These are phyloP conservation scores for Solenopsis fugax DNA, from an alignment of 1,140 invertebrate genomes.

Conservation along the genomic window DNA sequence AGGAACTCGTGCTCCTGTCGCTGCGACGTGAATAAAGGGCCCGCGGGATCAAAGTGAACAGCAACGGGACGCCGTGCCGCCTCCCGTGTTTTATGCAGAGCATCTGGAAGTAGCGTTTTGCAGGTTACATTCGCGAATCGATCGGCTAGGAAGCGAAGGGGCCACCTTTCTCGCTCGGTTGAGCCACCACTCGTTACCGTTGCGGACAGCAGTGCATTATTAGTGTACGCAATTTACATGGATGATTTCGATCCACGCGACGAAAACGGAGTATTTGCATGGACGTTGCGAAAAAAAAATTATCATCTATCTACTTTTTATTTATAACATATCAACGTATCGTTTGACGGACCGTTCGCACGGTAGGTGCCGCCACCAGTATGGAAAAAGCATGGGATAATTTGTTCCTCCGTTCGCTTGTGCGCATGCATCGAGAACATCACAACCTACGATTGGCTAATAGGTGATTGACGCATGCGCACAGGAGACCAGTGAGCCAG, in stretches of 20 bases:
- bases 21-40: constrained; percentile 82
- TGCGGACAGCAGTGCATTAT: constrained; percentile 12
- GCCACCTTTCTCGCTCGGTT: too few species aligned
- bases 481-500: too few species aligned
- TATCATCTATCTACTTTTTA: not conserved
- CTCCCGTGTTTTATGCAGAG: constrained; percentile 81
- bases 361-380: constrained; percentile 9
- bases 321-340: not conserved
- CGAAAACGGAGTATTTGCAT: not conserved
- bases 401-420: too few species aligned
- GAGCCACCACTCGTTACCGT: not conserved
- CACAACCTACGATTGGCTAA: too few species aligned
- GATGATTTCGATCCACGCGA: not conserved
- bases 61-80: constrained; percentile 70
- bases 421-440: too few species aligned
- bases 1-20: constrained; percentile 80
- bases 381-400: too few species aligned
- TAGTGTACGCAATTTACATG: constrained; percentile 24
- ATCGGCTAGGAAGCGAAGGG: not conserved
- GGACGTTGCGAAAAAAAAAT: not conserved
- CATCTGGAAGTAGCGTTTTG: constrained; percentile 80
- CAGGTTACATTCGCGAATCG: not conserved
- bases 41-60: constrained; percentile 75
- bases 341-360: not conserved
- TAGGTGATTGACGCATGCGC: too few species aligned